Evolutionary conservation across 1,140 invertebrate species (phyloP).

Genomic region (Anoplolepis gracilipes): DNA sequence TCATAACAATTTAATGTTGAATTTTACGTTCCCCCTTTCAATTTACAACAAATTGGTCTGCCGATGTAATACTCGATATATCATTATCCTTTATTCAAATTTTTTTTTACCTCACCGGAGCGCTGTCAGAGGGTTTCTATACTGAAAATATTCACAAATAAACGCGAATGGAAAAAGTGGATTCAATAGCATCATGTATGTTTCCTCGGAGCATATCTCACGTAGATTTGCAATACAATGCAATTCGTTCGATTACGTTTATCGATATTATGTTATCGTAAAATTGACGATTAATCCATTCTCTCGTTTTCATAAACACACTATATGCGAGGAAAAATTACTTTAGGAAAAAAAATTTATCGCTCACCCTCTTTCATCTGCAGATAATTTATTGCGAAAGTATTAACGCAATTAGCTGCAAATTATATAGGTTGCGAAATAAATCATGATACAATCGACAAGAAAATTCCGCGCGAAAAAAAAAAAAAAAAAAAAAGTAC

Average conservation of each 20-base stretch:
- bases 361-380: background rate
- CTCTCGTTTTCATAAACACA: background rate
- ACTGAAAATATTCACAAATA: slow-evolving; percentile 19
- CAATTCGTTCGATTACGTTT: slow-evolving; percentile 19
- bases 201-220: slow-evolving; percentile 1
- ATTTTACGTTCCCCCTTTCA: slow-evolving; percentile 50
- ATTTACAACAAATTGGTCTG: slow-evolving; percentile 43
- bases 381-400: slow-evolving; percentile 30
- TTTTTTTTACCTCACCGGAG: background rate
- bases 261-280: slow-evolving; percentile 19
- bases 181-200: slow-evolving; percentile 21
- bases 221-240: slow-evolving; percentile 6
- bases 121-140: slow-evolving; percentile 16
- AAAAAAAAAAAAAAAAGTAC: background rate
- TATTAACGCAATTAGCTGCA: background rate
- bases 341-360: background rate
- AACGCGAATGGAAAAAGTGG: slow-evolving; percentile 21
- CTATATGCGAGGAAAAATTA: background rate
- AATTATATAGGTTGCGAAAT: background rate
- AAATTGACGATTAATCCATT: slow-evolving; percentile 38
- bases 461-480: background rate
- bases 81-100: slow-evolving; percentile 47
- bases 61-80: slow-evolving; percentile 26
- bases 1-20: slow-evolving; percentile 36
- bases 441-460: background rate